Percentiles rank a stretch among this genome's conserved stretches.
These are phyloP conservation scores for Centropus bengalensis DNA, from an alignment of 2,113 vertebrate species.

Conservation along the genomic window DNA sequence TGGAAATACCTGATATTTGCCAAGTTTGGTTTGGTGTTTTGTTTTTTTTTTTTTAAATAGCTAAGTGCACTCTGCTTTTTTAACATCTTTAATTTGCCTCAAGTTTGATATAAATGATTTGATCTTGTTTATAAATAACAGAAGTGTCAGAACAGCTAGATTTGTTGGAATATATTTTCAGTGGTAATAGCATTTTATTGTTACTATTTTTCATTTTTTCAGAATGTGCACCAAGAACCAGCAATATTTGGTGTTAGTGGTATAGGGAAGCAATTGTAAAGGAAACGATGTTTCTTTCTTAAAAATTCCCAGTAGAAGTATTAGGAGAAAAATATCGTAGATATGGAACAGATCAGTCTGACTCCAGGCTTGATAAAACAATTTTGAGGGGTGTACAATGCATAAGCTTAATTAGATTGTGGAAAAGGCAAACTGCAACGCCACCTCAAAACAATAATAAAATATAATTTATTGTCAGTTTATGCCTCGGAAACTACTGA, in stretches of 20 bases:
- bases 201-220: not conserved
- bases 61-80: not conserved
- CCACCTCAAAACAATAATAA: not conserved
- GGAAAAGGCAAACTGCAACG: constrained; percentile 3
- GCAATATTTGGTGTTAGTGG: not conserved
- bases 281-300: constrained; percentile 36
- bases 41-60: not conserved
- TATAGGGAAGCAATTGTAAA: not conserved
- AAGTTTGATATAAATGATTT: not conserved
- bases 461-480: constrained; percentile 29
- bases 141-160: not conserved
- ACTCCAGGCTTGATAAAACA: constrained; percentile 34
- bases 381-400: constrained; percentile 12
- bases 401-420: constrained; percentile 53
- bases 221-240: not conserved
- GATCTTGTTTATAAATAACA: not conserved
- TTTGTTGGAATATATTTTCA: not conserved
- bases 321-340: constrained; percentile 29
- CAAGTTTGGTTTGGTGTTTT: not conserved
- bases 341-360: constrained; percentile 41
- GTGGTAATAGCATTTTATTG: not conserved
- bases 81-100: not conserved
- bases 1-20: not conserved
- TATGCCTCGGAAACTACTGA: constrained; percentile 8
- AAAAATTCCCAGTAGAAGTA: constrained; percentile 55